Conservation (phyloP, 2,797 vertebrate genomes). For the Acanthis flammea region DNA sequence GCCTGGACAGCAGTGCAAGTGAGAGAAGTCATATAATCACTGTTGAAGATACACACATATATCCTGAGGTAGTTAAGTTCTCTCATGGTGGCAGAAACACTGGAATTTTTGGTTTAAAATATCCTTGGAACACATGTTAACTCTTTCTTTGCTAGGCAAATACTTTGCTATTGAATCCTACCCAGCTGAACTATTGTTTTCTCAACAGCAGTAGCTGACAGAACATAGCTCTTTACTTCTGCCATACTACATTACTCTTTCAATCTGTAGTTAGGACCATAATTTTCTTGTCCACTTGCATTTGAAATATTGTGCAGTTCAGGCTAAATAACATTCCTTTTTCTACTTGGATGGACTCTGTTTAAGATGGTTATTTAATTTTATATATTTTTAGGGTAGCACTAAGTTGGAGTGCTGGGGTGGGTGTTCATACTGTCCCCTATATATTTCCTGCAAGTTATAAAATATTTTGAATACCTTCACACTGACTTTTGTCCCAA, state of each 20-base stretch:
- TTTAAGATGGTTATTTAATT: background rate
- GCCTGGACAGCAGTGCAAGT: background rate
- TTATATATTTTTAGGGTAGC: background rate
- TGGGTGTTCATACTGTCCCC: background rate
- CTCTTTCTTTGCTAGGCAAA: background rate
- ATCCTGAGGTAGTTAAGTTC: background rate
- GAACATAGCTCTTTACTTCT: background rate
- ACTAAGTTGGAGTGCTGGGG: background rate
- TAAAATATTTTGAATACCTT: background rate
- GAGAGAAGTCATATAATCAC: background rate
- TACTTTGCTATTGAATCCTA: background rate
- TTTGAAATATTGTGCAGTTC: background rate
- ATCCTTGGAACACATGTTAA: background rate
- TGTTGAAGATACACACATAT: accelerated
- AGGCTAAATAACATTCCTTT: background rate
- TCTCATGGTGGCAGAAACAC: background rate
- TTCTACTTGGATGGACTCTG: background rate
- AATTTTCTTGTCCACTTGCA: background rate
- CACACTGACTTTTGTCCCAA: background rate
- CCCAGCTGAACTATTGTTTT: background rate
- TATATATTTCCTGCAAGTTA: background rate
- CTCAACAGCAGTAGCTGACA: background rate
- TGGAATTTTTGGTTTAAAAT: background rate
- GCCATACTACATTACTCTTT: background rate
- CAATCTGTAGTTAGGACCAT: background rate